Percentiles rank a stretch among this genome's conserved stretches.
phyloP scores from a whole-genome alignment of 2,888 invertebrate species.

The Drosophila yooni region DNA sequence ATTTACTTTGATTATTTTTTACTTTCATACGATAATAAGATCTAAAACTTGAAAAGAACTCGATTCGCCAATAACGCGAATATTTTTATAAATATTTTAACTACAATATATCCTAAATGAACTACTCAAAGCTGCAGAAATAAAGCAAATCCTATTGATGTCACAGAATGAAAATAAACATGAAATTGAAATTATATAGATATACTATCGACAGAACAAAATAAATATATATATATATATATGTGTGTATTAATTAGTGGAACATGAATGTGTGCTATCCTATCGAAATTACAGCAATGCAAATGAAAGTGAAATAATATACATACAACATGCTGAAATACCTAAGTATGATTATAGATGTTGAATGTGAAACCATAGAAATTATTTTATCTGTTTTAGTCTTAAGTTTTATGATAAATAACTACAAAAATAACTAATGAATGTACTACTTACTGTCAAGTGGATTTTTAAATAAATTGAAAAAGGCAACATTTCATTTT shows the following conservation, averaged over 20 bases:
- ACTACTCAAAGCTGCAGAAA: constrained; percentile 29
- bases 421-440: constrained; percentile 58
- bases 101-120: constrained; percentile 33
- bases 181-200: constrained; percentile 46
- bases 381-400: constrained; percentile 71
- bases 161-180: constrained; percentile 35
- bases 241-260: constrained; percentile 31
- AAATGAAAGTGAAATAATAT: constrained; percentile 26
- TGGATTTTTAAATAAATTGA: constrained; percentile 66
- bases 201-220: constrained; percentile 29
- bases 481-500: constrained; percentile 44
- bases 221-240: background rate
- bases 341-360: constrained; percentile 51
- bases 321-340: constrained; percentile 33
- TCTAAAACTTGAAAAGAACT: constrained; percentile 37
- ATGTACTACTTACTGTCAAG: constrained; percentile 72
- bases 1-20: constrained; percentile 28
- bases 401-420: constrained; percentile 70
- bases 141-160: constrained; percentile 39
- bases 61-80: constrained; percentile 38
- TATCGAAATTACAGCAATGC: constrained; percentile 44
- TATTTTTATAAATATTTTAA: constrained; percentile 65
- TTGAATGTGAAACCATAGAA: constrained; percentile 72
- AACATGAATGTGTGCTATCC: constrained; percentile 67
- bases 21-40: constrained; percentile 21